These are phyloP conservation scores for Colius striatus DNA, from an alignment of 2,113 vertebrate species.

Conservation along the genomic window DNA sequence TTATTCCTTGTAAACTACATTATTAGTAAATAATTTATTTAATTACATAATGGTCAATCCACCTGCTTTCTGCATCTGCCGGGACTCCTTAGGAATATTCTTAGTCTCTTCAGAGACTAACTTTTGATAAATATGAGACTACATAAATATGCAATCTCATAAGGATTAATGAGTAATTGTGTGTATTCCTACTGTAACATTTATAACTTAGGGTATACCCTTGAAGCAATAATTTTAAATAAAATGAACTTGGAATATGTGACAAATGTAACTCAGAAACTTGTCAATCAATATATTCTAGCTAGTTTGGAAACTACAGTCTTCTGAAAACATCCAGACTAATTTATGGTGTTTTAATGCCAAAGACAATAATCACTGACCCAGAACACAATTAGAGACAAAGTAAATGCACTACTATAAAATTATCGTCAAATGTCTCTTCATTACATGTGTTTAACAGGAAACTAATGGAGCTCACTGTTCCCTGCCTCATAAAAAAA, in stretches of 20 bases:
- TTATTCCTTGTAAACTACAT: background rate
- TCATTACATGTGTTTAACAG: conserved; percentile 18
- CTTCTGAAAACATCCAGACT: background rate
- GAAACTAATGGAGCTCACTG: conserved; percentile 2
- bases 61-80: background rate
- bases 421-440: background rate
- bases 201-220: background rate
- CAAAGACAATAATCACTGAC: background rate
- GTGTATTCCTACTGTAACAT: background rate
- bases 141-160: background rate
- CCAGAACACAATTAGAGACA: background rate
- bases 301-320: background rate
- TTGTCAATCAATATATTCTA: background rate
- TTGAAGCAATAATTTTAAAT: background rate
- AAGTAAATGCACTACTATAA: background rate
- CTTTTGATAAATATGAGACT: background rate
- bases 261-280: background rate
- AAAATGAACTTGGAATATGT: background rate
- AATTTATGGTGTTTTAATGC: background rate
- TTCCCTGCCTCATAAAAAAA: conserved; percentile 3
- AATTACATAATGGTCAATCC: background rate
- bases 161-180: background rate
- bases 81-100: background rate
- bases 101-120: background rate
- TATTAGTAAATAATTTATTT: background rate